These are phyloP conservation scores for Bubo blakistoni DNA, from an alignment of 2,113 vertebrate genomes.

Conservation along the genomic window DNA sequence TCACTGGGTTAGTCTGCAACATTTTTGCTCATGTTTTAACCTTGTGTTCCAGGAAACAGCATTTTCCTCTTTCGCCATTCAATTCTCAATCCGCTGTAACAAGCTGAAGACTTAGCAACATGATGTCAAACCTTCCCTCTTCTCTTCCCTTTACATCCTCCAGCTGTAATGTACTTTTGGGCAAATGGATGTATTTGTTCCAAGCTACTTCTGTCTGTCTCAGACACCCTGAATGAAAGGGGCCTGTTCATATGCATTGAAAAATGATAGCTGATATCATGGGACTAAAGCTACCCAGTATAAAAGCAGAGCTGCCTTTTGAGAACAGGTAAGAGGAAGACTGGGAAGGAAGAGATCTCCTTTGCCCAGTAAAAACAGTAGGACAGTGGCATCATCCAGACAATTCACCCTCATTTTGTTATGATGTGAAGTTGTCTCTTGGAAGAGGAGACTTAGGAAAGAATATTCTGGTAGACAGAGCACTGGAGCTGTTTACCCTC, in stretches of 20 bases:
- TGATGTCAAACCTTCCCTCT: background rate
- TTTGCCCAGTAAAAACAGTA: background rate
- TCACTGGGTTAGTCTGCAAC: background rate
- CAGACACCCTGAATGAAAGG: background rate
- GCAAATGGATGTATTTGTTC: background rate
- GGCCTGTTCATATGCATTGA: background rate
- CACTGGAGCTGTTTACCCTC: background rate
- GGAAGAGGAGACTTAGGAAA: background rate
- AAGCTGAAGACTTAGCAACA: background rate
- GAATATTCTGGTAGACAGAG: background rate
- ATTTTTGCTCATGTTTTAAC: background rate
- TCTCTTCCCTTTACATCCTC: background rate
- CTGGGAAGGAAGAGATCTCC: background rate
- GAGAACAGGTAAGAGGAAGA: background rate
- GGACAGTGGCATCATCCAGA: background rate
- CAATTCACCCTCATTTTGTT: background rate
- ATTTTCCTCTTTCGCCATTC: background rate
- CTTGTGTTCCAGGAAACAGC: background rate
- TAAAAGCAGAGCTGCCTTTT: background rate
- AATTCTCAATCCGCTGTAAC: background rate
- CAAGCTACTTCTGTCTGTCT: background rate
- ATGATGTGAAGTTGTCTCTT: background rate
- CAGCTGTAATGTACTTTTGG: background rate
- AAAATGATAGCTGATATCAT: background rate
- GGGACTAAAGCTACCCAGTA: background rate